Percentiles rank a stretch among this genome's conserved stretches.
Evolutionary conservation across 2,797 vertebrate species (phyloP).

Genomic region (Okamejei kenojei): DNA sequence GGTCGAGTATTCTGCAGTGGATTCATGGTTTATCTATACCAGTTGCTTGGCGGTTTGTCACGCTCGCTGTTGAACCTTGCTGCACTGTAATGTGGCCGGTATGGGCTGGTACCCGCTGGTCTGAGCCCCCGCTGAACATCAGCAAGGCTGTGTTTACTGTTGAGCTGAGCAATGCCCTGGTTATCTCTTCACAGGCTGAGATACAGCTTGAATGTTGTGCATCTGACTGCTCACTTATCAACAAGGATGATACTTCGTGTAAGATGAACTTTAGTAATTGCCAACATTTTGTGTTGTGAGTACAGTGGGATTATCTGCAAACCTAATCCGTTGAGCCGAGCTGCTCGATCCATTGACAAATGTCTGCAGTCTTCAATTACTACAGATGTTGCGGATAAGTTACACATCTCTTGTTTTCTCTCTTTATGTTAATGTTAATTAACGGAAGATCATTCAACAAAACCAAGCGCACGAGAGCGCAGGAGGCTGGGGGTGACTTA

Average conservation of each 20-base stretch:
- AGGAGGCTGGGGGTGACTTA: no score
- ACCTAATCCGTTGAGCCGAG: background rate
- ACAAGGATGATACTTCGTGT: background rate
- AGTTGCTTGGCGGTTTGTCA: background rate
- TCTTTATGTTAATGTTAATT: background rate
- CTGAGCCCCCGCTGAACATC: background rate
- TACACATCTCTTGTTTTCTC: background rate
- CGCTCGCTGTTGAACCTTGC: background rate
- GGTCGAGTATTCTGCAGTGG: background rate
- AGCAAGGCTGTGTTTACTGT: background rate
- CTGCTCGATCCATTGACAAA: no score
- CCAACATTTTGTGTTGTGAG: background rate
- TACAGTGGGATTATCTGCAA: background rate
- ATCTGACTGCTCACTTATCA: background rate
- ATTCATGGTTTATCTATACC: background rate
- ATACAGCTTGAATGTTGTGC: background rate
- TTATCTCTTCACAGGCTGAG: background rate
- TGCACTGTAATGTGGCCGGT: no score
- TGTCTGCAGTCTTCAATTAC: background rate
- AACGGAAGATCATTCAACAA: background rate
- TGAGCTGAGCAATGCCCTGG: background rate
- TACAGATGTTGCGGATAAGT: background rate
- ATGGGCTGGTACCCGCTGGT: background rate
- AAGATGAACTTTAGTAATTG: background rate
- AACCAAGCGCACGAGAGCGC: background rate